Base-by-base conservation (phyloP, 2,888 invertebrate species). In the Ophion slaviceki region DNA sequence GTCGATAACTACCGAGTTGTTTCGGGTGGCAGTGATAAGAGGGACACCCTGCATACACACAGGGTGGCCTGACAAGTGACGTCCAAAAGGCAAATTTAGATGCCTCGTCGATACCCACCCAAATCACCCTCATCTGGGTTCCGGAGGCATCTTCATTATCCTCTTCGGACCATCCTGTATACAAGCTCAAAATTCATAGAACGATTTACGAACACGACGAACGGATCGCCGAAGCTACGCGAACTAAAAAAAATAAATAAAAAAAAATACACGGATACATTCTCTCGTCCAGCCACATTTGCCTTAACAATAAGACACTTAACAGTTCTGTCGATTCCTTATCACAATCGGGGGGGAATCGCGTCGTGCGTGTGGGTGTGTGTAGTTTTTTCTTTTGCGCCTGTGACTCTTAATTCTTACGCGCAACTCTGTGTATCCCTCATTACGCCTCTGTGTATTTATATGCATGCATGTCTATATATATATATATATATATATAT, bases 301-400 rank as follows among this genome's bases (percentile, higher is more conserved):
- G 90, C 91, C 91, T 89, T 92, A 93, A 93, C 93, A 92, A 93
- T 93, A 93, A 93, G 93, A 93, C 93, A 93, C 93, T 93, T 92
- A 93, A 93, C 92, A 93, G 92, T 93, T 93, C 85, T 90, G 89
- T 86, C 88, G 90, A 89, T 88, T 88, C 88, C 88, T 87, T 89
- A 68, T 64, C 80, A 87, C 86, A 86, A 32, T 86, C 86, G 87
- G 88, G 88, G 87, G 89, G 17, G 53, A 53, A 53, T 53, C 53
- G 53, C 53, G 53, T 53, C 53, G 53, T 17, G 53, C 53, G 53
- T 53, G 17, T 53, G 14, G 11, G 53, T 71, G 53, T 53, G 17
- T 53, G 14, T 53, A 5, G 67, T 80, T 72, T 77, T 82, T 77
- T 79, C 28, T 70, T 59, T 57, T 45, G 70, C 53, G 62, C 10